Evolutionary conservation across 2,797 vertebrate genomes (phyloP), one percentile per base, ranked within the genome.

Genomic region (Dromococcyx pavoninus): DNA sequence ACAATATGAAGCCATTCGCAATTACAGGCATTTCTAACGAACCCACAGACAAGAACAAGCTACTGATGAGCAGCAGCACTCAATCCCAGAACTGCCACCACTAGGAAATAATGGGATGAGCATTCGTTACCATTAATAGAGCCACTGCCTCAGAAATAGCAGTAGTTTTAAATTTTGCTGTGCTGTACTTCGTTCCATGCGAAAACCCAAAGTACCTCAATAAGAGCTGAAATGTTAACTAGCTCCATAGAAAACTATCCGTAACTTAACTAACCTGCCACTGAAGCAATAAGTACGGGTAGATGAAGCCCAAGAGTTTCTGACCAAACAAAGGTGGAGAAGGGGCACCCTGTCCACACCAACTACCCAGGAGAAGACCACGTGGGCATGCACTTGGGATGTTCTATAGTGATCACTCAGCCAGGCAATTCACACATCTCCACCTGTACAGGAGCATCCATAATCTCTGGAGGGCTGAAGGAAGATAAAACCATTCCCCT

Each of bases 331-430:
- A n/a, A 66, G 24, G 10, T 18, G 14, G 5, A 64, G 30, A 70
- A 65, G 13, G 11, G 5, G 2, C 15, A 19, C 35, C 18, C 15
- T 41, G 6, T 24, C 12, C 28, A 50, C 44, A 53, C 7, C 22
- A 64, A 33, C 2, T 44, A n/a, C n/a, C 32, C 37, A 86, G 33
- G 28, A 53, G 7, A 10, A 51, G 4, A 44, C 11, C 17, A 24
- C 0, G 0, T 25, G 16, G 4, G 3, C n/a, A 12, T 41, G n/a
- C 39, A 44, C 9, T 14, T 0, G 0, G 25, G 22, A 73, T 19
- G 6, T 13, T 58, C 25, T 7, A 7, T 12, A 33, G 17, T n/a
- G 17, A 43, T 62, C 58, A 85, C 28, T 48, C 19, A 48, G 46
- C 11, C 25, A 19, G 5, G 4, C 12, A 39, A 57, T 27, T 73